These are phyloP conservation scores for Caerostris darwini DNA, from an alignment of 1,140 invertebrate species.

Conservation along the genomic window DNA sequence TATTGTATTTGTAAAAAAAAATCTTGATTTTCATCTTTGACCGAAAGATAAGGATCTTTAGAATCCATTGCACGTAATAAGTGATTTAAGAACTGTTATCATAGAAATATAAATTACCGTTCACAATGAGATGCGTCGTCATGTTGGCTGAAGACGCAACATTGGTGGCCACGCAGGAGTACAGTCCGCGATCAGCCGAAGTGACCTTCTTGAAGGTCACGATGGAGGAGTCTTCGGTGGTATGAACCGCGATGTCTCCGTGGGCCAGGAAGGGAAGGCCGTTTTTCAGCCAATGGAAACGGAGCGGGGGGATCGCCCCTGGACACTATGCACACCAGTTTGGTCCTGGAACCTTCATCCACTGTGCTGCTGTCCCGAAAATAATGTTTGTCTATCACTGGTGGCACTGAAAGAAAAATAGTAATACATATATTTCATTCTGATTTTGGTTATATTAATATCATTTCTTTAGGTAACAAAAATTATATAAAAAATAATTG, in stretches of 20 bases:
- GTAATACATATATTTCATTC: no score
- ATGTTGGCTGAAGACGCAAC: no score
- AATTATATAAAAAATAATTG: no score
- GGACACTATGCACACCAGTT: constrained; percentile 79
- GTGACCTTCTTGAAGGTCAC: constrained; percentile 79
- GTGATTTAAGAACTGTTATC: neutral
- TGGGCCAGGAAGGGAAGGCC: constrained; percentile 79
- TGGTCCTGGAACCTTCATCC: constrained; percentile 71
- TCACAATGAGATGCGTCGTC: constrained; percentile 80
- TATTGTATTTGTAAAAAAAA: no score
- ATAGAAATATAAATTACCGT: constrained; percentile 77
- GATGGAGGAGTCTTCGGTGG: constrained; percentile 78
- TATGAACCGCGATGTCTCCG: constrained; percentile 80
- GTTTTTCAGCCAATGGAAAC: constrained; percentile 82
- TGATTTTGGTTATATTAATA: neutral
- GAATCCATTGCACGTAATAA: no score
- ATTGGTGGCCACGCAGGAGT: constrained; percentile 82
- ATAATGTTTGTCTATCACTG: constrained; percentile 63
- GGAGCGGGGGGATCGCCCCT: constrained; percentile 78
- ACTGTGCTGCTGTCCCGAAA: constrained; percentile 64
- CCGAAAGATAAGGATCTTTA: no score
- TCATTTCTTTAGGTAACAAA: no score
- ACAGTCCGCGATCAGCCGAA: constrained; percentile 82
- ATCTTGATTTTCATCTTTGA: no score
- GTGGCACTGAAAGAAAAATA: constrained; percentile 57